Conservation (phyloP, 2,797 vertebrate genomes). For the Rhincodon typus region DNA sequence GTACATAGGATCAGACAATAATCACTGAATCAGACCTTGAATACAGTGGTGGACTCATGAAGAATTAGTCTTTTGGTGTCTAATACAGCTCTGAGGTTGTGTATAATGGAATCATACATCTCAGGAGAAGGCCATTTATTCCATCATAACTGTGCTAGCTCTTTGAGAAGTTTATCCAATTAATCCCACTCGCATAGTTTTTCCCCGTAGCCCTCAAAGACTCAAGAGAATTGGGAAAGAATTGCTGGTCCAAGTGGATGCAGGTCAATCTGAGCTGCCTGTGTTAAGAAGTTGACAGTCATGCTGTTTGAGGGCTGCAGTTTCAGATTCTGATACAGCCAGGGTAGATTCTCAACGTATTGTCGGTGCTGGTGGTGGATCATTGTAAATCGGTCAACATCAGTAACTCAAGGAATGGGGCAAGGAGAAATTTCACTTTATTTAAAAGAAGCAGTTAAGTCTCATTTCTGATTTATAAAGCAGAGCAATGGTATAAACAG, state of each 20-base stretch:
- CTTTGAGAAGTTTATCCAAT: not conserved
- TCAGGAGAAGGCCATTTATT: not conserved
- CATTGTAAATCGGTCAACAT: no score
- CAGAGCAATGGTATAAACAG: not conserved
- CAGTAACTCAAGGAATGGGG: not conserved
- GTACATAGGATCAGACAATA: no score
- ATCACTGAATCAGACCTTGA: not conserved
- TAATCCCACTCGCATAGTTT: not conserved
- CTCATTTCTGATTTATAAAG: slow-evolving; percentile 49
- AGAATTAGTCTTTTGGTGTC: not conserved
- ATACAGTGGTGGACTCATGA: not conserved
- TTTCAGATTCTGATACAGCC: not conserved
- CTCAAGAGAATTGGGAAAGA: not conserved
- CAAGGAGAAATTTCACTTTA: slow-evolving; percentile 34
- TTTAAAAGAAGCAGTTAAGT: slow-evolving; percentile 28
- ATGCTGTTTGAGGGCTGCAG: not conserved
- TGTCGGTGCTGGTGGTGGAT: no score
- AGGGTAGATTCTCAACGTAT: no score
- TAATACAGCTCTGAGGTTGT: not conserved
- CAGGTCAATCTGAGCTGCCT: not conserved
- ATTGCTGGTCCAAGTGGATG: not conserved
- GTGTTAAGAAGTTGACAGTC: not conserved
- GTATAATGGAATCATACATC: not conserved
- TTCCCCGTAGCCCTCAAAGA: not conserved
- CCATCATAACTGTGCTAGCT: not conserved